Conservation (phyloP, 2,888 invertebrate species). For the Agrotis puta region DNA sequence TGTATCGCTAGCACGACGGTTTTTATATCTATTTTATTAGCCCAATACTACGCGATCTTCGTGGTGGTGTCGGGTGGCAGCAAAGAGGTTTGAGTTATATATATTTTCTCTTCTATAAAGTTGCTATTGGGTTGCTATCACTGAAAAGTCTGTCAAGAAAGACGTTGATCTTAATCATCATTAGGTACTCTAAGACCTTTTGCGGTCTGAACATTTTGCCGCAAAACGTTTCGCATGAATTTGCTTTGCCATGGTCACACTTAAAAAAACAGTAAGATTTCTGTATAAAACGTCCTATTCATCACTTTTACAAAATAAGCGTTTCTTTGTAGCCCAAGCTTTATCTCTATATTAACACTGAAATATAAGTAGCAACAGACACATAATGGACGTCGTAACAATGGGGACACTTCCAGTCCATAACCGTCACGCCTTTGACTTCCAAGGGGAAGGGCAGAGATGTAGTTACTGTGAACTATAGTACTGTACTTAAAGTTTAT, state of each 20-base stretch:
- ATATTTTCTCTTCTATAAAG: not conserved
- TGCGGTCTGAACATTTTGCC: too few relatives aligned
- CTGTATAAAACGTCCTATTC: not conserved
- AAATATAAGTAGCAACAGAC: conserved; percentile 11
- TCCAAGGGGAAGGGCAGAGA: conserved; percentile 45
- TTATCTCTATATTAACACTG: conserved; percentile 17
- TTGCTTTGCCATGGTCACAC: not conserved
- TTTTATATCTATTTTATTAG: too few relatives aligned
- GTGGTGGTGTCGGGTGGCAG: too few relatives aligned
- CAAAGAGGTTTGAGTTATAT: too few relatives aligned
- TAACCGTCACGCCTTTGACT: conserved; percentile 48
- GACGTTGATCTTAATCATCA: not conserved
- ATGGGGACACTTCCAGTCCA: conserved; percentile 51
- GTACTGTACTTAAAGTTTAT: conserved; percentile 4
- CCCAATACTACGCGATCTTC: too few relatives aligned
- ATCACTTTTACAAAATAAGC: not conserved
- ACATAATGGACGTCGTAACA: conserved; percentile 36
- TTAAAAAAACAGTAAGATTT: not conserved
- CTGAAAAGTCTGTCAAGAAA: not conserved
- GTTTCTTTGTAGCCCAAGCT: conserved; percentile 2
- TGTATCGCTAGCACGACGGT: too few relatives aligned
- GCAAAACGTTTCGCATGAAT: too few relatives aligned
- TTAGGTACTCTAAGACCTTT: not conserved
- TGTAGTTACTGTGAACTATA: not conserved
- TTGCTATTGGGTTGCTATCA: not conserved